Evolutionary conservation across 23 tunicate species (phyloP), one percentile per base, ranked within the genome.

Genomic region (Oikopleura dioica): DNA sequence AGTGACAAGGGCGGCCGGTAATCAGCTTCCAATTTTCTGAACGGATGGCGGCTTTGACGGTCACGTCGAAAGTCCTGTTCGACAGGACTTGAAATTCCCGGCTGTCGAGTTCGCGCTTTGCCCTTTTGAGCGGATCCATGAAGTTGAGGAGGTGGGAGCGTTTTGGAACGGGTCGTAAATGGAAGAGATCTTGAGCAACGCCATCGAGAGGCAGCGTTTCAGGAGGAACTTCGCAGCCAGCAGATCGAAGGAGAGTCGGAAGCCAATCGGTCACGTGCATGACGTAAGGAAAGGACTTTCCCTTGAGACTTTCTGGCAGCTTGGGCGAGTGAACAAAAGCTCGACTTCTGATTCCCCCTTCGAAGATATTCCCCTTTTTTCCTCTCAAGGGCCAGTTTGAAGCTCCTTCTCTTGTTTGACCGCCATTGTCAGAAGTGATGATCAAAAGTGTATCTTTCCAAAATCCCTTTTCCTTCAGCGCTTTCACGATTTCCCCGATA

Each of bases 251-350:
- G 26, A 92, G 80, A 0, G 99, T 86, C 23, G 99, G 99, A 68
- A 92, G 86, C 99, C 99, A 92, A 75, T 92, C 99, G 2, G 99
- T 87, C 0, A 92, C 80, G 59, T 92, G 99, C 76, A 92, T 76
- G 35, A 92, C 75, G n/a, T 83, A 31, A 31, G 16, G 26, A 28
- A 23, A 12, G 29, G 72, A 12, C 5, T 24, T 63, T 24, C 72
- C 72, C 72, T 12, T 63, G 33, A 23, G 72, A 63, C 26, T 63
- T 2, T 12, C 72, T 28, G 72, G 72, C 5, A 63, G 72, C 33
- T 12, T 12, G 4, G 72, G 72, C 16, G 72, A 63, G 72, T 63
- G 72, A 2, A 63, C 72, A 63, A 63, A 79, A 0, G 95, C 99
- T 0, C 86, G 87, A 35, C 80, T 87, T 55, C 99, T 77, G 16